Conservation (phyloP, 1,140 invertebrate species). For the Trachymyrmex cornetzi region DNA sequence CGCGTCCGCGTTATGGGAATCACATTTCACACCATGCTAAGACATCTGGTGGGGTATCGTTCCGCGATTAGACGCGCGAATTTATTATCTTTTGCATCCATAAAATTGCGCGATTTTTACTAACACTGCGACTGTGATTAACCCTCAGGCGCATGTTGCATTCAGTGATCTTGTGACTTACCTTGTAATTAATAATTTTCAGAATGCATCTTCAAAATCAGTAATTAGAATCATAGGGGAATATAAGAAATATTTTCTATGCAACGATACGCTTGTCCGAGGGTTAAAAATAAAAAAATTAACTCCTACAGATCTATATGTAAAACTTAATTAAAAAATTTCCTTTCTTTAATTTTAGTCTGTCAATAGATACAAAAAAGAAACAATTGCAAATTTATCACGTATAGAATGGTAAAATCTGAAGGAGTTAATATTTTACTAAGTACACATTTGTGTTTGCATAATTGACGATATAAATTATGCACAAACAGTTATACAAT, state of each 20-base stretch:
- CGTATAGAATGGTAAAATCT: neutral
- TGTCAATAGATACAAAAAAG: neutral
- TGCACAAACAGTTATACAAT: slow-evolving; percentile 4
- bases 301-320: neutral
- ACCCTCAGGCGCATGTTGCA: slow-evolving; percentile 6
- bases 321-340: neutral
- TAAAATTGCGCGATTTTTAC: neutral
- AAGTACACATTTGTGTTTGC: neutral
- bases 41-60: slow-evolving; percentile 4
- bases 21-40: slow-evolving; percentile 57
- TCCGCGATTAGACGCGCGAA: slow-evolving; percentile 1
- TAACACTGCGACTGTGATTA: neutral
- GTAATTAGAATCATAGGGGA: slow-evolving; percentile 5
- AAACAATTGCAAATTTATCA: slow-evolving; percentile 2
- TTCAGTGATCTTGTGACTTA: slow-evolving; percentile 31
- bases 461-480: neutral
- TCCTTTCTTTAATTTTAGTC: neutral
- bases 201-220: slow-evolving; percentile 20
- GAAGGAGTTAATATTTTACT: slow-evolving; percentile 38
- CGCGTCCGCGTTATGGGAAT: slow-evolving; percentile 46
- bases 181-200: slow-evolving; percentile 10
- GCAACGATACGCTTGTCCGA: neutral
- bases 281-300: neutral
- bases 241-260: slow-evolving; percentile 8
- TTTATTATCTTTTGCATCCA: neutral